A percentile compares a stretch with the other conserved stretches of the same genome.
Conservation (phyloP, 2,113 vertebrate species). For the Megalops atlanticus region DNA sequence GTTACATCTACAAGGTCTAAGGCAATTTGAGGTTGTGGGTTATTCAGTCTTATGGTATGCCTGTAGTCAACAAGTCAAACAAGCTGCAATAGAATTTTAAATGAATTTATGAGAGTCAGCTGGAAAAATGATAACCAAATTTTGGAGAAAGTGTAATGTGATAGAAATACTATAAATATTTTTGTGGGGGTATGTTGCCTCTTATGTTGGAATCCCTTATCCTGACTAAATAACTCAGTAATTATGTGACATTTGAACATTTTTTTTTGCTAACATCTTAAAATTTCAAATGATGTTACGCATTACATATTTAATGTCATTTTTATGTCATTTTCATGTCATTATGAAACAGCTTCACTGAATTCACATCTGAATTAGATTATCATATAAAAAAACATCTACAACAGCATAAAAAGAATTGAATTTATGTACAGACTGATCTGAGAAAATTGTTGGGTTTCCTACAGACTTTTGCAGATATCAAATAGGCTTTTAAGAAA, state of each 20-base stretch:
- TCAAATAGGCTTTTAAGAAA: no score
- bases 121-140: not conserved
- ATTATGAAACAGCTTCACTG: not conserved
- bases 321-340: no score
- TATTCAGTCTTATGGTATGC: not conserved
- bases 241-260: not conserved
- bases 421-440: not conserved
- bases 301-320: no score
- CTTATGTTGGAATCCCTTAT: not conserved
- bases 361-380: not conserved
- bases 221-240: not conserved
- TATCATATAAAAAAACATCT: not conserved
- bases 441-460: not conserved
- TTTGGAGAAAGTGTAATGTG: not conserved
- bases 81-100: constrained; percentile 6
- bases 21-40: not conserved
- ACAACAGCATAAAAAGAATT: not conserved
- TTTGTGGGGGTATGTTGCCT: not conserved
- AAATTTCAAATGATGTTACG: not conserved
- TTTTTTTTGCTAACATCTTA: not conserved
- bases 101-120: not conserved
- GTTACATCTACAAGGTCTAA: constrained; percentile 15
- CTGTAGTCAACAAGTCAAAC: not conserved
- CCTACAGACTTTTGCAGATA: no score
- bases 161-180: not conserved